A percentile compares a stretch with the other conserved stretches of the same genome.
phyloP scores from a whole-genome alignment of 2,888 invertebrate species.

The Taphrorychus bicolor region DNA sequence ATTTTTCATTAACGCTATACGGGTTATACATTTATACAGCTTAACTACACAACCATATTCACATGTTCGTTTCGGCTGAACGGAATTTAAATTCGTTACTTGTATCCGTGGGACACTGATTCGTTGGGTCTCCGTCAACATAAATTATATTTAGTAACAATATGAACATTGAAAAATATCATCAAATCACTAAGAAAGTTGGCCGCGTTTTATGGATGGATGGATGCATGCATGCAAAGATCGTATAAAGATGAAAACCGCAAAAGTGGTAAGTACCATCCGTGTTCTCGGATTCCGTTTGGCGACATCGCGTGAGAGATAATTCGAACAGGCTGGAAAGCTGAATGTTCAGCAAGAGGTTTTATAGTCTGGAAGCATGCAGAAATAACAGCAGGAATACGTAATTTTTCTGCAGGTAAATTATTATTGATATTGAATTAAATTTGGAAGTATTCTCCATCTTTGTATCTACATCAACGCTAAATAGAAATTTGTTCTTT shows the following conservation, averaged over 20 bases:
- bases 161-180: no score
- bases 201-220: no score
- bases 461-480: no score
- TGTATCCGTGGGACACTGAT: background rate
- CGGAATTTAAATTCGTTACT: background rate
- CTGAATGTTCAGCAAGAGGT: slow-evolving; percentile 11
- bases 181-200: no score
- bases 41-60: background rate
- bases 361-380: slow-evolving; percentile 22
- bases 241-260: slow-evolving; percentile 30
- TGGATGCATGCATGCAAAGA: slow-evolving; percentile 22
- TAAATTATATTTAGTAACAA: no score
- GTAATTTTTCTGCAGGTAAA: no score
- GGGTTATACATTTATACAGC: background rate
- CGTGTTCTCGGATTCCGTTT: slow-evolving; percentile 27
- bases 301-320: slow-evolving; percentile 32
- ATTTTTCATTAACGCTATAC: background rate
- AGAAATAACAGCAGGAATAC: background rate
- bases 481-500: no score
- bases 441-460: no score
- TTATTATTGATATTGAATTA: no score
- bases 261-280: slow-evolving; percentile 18
- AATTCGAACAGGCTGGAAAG: slow-evolving; percentile 12
- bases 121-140: no score
- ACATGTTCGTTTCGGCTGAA: background rate